Conservation (phyloP, 2,113 vertebrate genomes). For the Misgurnus mizolepis region DNA sequence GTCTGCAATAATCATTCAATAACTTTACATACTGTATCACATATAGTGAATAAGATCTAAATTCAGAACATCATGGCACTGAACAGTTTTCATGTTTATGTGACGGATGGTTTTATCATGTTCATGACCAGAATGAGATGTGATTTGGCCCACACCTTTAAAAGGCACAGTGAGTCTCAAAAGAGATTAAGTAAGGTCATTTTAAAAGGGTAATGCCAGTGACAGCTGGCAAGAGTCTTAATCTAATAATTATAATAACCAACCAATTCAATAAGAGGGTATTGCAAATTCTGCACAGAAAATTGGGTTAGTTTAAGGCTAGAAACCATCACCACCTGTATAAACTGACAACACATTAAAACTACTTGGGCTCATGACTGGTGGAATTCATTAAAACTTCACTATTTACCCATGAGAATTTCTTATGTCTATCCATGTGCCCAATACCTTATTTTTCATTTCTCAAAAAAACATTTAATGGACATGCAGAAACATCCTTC, state of each 20-base stretch:
- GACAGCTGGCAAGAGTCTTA: background rate
- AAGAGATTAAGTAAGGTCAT: constrained; percentile 34
- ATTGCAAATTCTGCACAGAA: background rate
- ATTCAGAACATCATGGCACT: too few relatives aligned
- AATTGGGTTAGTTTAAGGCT: constrained; percentile 2
- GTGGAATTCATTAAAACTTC: constrained; percentile 34
- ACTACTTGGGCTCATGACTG: background rate
- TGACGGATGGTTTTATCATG: too few relatives aligned
- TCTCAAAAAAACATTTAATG: background rate
- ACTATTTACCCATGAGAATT: background rate
- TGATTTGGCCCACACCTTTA: too few relatives aligned
- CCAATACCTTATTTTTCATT: constrained; percentile 21
- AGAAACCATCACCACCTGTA: background rate
- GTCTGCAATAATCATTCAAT: too few relatives aligned
- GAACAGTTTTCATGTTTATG: too few relatives aligned
- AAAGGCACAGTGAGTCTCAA: background rate
- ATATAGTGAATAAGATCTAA: too few relatives aligned
- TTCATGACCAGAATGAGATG: too few relatives aligned
- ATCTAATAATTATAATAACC: constrained; percentile 9
- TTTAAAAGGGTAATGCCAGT: too few relatives aligned
- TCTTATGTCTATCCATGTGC: background rate
- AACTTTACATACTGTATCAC: too few relatives aligned
- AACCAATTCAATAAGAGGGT: background rate
- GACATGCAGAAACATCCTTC: background rate
- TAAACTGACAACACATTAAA: constrained; percentile 31